Evolutionary conservation across 2,888 invertebrate species (phyloP), one percentile per base, ranked within the genome.

Genomic region (Tenthredo distinguenda): DNA sequence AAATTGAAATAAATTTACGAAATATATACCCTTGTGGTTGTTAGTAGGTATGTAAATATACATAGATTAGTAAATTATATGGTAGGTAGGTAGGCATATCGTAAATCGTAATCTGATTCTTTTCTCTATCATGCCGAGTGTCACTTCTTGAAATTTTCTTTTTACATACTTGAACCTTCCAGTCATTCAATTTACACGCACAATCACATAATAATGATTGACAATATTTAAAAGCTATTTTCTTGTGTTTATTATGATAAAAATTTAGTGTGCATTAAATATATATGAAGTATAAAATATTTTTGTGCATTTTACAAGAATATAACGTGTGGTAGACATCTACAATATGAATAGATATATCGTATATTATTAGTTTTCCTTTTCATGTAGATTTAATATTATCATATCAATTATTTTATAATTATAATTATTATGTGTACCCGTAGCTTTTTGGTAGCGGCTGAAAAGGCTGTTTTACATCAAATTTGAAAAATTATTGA

Each of bases 271-370:
- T 81, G 81, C 81, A 37, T 62, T 81, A 40, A 81, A 81, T 88
- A 88, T 88, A 77, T 88, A 87, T n/a, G 87, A 87, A 86, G 86
- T 90, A 90, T 74, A 90, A 90, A 89, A 90, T 90, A 88, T 89
- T 71, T 74, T 74, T 90, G 89, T 90, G 90, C 90, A 88, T 88
- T 90, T 87, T 68, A 68, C 87, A 87, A 88, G 87, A 87, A 84
- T 84, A 55, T 76, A 85, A 84, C 74, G n/a, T 62, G 84, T 43
- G 58, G 55, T 47, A 72, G 43, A 85, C 74, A 62, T 68, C 18
- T 84, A 85, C n/a, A 82, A 40, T 81, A 58, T 62, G 62, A 62
- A 58, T 81, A 37, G 6, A 77, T 74, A 77, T 77, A 55, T 55
- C 15, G 12, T 81, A 58, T 58, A 81, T 37, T 62, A n/a, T 55